Evolutionary conservation across 2,888 invertebrate species (phyloP), one percentile per base, ranked within the genome.

Genomic region (Drosophila emarginata): DNA sequence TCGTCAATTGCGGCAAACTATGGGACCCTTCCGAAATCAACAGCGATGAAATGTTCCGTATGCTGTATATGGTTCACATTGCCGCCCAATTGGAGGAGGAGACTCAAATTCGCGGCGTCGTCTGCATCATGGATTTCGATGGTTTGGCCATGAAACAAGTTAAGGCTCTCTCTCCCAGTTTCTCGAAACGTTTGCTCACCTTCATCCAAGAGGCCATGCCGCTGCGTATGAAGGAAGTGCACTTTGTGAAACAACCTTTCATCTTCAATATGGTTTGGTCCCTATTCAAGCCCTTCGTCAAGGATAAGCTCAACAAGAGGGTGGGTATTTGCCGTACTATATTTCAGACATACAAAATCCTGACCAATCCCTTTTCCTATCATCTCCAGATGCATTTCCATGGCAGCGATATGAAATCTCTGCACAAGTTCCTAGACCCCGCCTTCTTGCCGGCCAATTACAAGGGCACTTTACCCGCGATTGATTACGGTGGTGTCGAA

Each of bases 131-230:
- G 95, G 96, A 97, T 91, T 97, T 96, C 90, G 93, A 96, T 77
- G 94, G 95, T 6, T 93, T 97, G 88, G 94, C 95, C 6, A 95
- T 96, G 94, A 94, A 94, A 89, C 96, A 96, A 93, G 93, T 94
- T 15, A 92, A 90, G 64, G 95, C 94, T 0, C 91, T 97, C 58
- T 93, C 95, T 0, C 96, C 96, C 0, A 91, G 94, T 7, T 97
- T 96, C 92, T 95, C 96, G 58, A 94, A 95, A 93, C 94, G 95
- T 57, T 93, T 97, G 59, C 93, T 97, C 70, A 94, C 94, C 9
- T 97, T 97, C 92, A 96, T 97, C 79, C 97, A 97, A 92, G 96
- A 97, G 66, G 96, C 97, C 0, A 96, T 97, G 96, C 96, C 97
- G 2, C 91, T 96, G 59, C 93, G 97, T 62, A 93, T 97, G 79